Conservation (phyloP, 2,888 invertebrate genomes). For the Drosophila tanythrix region DNA sequence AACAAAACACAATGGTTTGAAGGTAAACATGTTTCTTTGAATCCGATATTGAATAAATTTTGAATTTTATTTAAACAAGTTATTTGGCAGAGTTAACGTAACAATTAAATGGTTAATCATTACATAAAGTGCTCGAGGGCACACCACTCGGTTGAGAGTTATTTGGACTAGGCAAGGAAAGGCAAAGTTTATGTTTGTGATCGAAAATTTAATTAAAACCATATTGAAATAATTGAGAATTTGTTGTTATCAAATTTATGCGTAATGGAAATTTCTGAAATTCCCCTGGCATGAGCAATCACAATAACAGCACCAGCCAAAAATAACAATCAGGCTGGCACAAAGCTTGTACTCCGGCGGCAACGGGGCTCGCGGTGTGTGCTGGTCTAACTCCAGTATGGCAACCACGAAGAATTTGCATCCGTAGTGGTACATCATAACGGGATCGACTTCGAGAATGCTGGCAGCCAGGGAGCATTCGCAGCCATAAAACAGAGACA, state of each 20-base stretch:
- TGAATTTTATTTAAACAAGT: conserved; percentile 17
- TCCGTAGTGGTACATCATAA: conserved; percentile 56
- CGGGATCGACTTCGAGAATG: conserved; percentile 36
- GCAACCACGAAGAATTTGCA: conserved; percentile 60
- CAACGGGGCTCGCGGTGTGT: not conserved
- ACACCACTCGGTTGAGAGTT: conserved; percentile 6
- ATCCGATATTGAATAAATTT: conserved; percentile 21
- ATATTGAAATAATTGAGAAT: conserved; percentile 79
- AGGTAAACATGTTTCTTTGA: not conserved
- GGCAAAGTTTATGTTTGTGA: conserved; percentile 55
- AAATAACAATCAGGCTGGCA: conserved; percentile 53
- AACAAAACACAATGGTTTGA: not conserved
- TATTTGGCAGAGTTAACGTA: conserved; percentile 20
- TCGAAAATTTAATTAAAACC: conserved; percentile 80
- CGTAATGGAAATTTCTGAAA: conserved; percentile 68
- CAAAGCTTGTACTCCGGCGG: not conserved
- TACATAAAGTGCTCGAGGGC: conserved; percentile 14
- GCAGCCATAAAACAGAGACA: conserved; percentile 71
- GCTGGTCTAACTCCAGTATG: conserved; percentile 13
- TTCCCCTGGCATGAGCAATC: conserved; percentile 64
- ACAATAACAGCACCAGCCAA: conserved; percentile 52
- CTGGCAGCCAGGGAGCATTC: conserved; percentile 29
- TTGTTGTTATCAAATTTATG: conserved; percentile 76
- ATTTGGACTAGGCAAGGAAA: conserved; percentile 5
- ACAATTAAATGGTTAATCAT: conserved; percentile 8